Evolutionary conservation across 2,888 invertebrate species (phyloP).

Genomic region (Anagyrus pseudococci): DNA sequence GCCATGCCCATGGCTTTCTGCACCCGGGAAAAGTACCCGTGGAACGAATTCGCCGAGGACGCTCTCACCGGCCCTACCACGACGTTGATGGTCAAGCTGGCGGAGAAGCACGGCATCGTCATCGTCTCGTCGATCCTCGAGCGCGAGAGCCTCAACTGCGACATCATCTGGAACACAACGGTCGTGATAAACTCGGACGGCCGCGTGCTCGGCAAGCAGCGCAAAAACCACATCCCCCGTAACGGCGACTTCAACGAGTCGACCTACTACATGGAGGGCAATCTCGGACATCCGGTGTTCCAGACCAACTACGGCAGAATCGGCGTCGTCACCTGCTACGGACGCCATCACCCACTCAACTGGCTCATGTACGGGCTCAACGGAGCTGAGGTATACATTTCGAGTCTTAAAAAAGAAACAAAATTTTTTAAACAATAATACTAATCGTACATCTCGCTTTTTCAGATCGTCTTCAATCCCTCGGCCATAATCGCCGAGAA

Average conservation of each 20-base stretch:
- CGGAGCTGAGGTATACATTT: constrained; percentile 77
- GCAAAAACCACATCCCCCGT: constrained; percentile 98
- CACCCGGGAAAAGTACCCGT: constrained; percentile 89
- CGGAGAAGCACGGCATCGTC: constrained; percentile 85
- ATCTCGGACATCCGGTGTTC: constrained; percentile 94
- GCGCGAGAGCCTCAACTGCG: constrained; percentile 80
- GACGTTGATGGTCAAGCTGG: constrained; percentile 75
- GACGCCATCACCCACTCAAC: constrained; percentile 95
- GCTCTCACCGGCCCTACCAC: constrained; percentile 86
- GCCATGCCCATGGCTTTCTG: constrained; percentile 99
- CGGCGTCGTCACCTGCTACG: constrained; percentile 96
- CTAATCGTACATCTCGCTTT: neutral
- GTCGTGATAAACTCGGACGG: constrained; percentile 91
- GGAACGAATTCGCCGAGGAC: constrained; percentile 95
- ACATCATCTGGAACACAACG: constrained; percentile 92
- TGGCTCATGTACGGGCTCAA: constrained; percentile 98
- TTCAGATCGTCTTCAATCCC: constrained; percentile 93
- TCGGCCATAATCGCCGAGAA: constrained; percentile 80
- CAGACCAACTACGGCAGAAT: constrained; percentile 84
- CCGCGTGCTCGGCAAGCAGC: constrained; percentile 79
- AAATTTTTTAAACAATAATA: neutral
- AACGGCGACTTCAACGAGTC: constrained; percentile 94
- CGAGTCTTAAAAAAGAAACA: too few species aligned
- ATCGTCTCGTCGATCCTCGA: constrained; percentile 95
- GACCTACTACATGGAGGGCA: constrained; percentile 92